These are phyloP conservation scores for Gouania willdenowi DNA, from an alignment of 2,797 vertebrate genomes.

Conservation along the genomic window DNA sequence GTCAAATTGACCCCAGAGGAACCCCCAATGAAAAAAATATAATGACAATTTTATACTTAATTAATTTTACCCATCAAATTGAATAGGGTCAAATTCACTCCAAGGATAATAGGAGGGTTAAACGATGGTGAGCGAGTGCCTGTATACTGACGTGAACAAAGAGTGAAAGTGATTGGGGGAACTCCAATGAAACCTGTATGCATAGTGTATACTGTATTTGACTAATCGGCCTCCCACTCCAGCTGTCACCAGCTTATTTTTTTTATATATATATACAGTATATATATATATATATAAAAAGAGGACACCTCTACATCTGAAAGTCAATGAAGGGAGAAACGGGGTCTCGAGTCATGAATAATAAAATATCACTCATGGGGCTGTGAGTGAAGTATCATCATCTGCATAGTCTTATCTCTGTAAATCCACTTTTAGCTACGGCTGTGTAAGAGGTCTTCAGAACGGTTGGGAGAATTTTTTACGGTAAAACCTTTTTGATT, in stretches of 20 bases:
- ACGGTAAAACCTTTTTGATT: too few relatives aligned
- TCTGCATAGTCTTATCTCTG: constrained; percentile 34
- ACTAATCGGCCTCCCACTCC: constrained; percentile 4
- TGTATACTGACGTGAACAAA: constrained; percentile 1
- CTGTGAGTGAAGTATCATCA: constrained; percentile 7
- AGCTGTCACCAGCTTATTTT: constrained; percentile 13
- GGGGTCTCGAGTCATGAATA: constrained; percentile 48
- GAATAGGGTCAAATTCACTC: too few relatives aligned
- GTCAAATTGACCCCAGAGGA: too few relatives aligned
- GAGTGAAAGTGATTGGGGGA: background rate
- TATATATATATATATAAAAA: too few relatives aligned
- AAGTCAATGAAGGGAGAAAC: constrained; percentile 55
- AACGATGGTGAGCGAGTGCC: constrained; percentile 5
- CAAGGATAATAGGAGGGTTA: too few relatives aligned
- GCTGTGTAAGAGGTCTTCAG: constrained; percentile 5
- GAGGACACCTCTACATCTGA: constrained; percentile 31
- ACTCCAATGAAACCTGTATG: background rate
- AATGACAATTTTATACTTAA: too few relatives aligned
- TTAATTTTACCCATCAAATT: too few relatives aligned
- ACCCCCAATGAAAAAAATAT: too few relatives aligned
- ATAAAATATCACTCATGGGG: constrained; percentile 33
- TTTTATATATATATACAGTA: too few relatives aligned
- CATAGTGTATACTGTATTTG: background rate
- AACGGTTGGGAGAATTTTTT: background rate
- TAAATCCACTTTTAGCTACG: constrained; percentile 26